A percentile compares a stretch with the other conserved stretches of the same genome.
These are phyloP conservation scores for Fragum fragum DNA, from an alignment of 2,888 invertebrate genomes.

Conservation along the genomic window DNA sequence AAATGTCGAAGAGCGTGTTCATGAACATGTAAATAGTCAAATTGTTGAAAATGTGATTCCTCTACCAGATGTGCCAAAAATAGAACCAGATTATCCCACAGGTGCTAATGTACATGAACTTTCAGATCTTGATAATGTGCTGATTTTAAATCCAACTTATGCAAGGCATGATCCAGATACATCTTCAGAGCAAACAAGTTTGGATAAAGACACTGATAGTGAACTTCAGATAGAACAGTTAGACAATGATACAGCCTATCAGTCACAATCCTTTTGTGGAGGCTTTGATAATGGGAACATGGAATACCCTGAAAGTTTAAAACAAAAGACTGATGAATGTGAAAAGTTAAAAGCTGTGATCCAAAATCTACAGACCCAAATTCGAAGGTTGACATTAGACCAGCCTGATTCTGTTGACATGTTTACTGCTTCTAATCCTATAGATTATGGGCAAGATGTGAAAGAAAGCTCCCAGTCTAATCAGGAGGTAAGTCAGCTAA, in stretches of 20 bases:
- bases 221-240: background rate
- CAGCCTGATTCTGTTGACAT: background rate
- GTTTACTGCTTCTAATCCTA: background rate
- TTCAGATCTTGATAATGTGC: background rate
- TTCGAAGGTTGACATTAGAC: background rate
- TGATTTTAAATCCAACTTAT: background rate
- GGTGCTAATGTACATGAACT: constrained; percentile 2
- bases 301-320: background rate
- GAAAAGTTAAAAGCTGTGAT: background rate
- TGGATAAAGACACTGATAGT: background rate
- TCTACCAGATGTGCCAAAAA: constrained; percentile 22
- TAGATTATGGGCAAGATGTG: background rate
- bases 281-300: background rate
- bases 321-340: background rate
- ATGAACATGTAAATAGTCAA: background rate
- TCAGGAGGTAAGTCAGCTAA: constrained; percentile 60
- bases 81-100: constrained; percentile 5
- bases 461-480: background rate
- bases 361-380: background rate
- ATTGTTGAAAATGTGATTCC: background rate
- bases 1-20: background rate
- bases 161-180: background rate
- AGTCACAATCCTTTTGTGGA: background rate
- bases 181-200: background rate
- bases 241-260: constrained; percentile 39